These are phyloP conservation scores for Rotaria magnacalcarata DNA, from an alignment of 2,888 invertebrate genomes.

Conservation along the genomic window DNA sequence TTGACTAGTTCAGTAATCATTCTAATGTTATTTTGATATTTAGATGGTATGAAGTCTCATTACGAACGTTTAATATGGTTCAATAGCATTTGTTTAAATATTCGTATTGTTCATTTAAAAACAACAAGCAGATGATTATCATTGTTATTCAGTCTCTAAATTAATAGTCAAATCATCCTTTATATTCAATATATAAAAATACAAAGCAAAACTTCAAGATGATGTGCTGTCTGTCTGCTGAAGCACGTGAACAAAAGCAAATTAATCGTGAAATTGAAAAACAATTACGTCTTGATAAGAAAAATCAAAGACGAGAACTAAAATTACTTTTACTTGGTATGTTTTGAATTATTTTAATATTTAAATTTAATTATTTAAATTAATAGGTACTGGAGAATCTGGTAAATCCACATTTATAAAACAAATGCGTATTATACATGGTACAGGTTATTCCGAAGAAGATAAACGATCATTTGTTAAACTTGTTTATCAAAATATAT, in stretches of 20 bases:
- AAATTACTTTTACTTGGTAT: constrained; percentile 77
- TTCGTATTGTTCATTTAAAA: background rate
- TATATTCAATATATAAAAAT: background rate
- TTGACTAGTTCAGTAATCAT: constrained; percentile 26
- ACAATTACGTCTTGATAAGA: constrained; percentile 96
- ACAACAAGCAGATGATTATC: background rate
- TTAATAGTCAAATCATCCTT: constrained; percentile 17
- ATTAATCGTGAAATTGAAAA: constrained; percentile 99
- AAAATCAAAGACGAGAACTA: constrained; percentile 92
- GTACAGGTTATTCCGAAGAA: constrained; percentile 96
- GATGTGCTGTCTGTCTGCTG: constrained; percentile 95
- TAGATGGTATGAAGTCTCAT: constrained; percentile 18
- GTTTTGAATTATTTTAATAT: no score
- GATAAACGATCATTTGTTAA: constrained; percentile 96
- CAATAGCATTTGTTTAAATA: background rate
- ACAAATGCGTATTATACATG: constrained; percentile 99
- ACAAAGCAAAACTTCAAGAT: constrained; percentile 15
- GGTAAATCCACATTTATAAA: constrained; percentile 99
- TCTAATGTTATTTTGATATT: constrained; percentile 2
- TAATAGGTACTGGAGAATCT: constrained; percentile 85
- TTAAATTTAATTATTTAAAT: background rate
- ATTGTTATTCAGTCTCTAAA: background rate
- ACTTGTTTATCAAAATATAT: constrained; percentile 98
- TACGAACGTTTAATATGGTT: constrained; percentile 8
- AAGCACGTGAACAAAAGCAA: constrained; percentile 99